Evolutionary conservation across 2,888 invertebrate genomes (phyloP), one percentile per base, ranked within the genome.

Genomic region (Automeris io): DNA sequence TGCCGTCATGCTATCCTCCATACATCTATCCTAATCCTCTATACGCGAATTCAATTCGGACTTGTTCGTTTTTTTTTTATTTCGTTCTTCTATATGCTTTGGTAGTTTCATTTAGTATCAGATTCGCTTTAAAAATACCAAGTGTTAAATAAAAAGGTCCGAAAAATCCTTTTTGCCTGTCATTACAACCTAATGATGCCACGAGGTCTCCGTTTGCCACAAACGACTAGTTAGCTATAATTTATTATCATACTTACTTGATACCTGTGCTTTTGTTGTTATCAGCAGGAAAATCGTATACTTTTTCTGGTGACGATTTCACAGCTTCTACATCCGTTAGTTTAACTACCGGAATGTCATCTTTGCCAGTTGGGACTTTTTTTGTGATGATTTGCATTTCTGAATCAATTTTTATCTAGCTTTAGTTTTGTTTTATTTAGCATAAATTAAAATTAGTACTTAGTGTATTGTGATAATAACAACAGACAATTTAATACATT

Each of bases 311-410:
- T 2, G 19, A 12, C 9, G 39, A 39, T 18, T 40, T 39, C 18
- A 22, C 16, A 23, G 44, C 38, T 5, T 39, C 59, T 18, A 54
- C 9, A 13, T 64, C 67, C 2, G 51, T 52, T 22, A 63, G 36
- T 45, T 60, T 65, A 1, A 63, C 39, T 29, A 49, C 47, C 3
- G 57, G 52, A 7, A 50, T 39, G 1, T 31, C 29, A 7, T 37
- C 38, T 13, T 16, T 37, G 39, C 44, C 35, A 29, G 35, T 41
- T 9, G 33, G 39, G 3, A 6, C 3, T 13, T 54, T 49, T 13
- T 57, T 56, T 13, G 57, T 54, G 3, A 69, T 29, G 2, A 51
- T 43, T 46, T 63, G 51, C 26, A 50, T 53, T 51, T 73, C 71
- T 68, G 48, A 11, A 57, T 57, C 33, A 38, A 12, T 19, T 19